Evolutionary conservation across 2,888 invertebrate genomes (phyloP).

Genomic region (Chaetoderma sp.): DNA sequence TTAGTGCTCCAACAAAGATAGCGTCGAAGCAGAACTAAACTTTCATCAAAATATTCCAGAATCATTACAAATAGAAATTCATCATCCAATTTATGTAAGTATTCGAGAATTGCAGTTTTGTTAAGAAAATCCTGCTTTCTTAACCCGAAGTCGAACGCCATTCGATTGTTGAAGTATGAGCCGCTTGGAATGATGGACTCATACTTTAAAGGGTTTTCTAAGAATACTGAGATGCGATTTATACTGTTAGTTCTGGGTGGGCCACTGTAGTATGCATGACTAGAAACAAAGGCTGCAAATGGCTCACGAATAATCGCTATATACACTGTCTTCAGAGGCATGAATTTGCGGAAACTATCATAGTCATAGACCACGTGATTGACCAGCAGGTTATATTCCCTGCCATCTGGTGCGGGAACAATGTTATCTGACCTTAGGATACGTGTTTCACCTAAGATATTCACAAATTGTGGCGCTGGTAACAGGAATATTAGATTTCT

Average conservation of each 20-base stretch:
- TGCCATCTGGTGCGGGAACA: constrained; percentile 31
- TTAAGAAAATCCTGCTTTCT: background rate
- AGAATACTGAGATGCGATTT: constrained; percentile 31
- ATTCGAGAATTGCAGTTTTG: background rate
- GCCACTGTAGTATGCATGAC: constrained; percentile 25
- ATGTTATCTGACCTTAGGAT: constrained; percentile 30
- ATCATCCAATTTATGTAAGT: background rate
- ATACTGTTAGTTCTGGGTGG: constrained; percentile 31
- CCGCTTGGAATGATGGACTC: constrained; percentile 29
- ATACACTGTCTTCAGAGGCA: constrained; percentile 41
- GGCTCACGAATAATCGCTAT: constrained; percentile 49
- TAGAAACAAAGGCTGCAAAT: constrained; percentile 39
- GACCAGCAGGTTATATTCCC: constrained; percentile 43
- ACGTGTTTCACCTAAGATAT: background rate
- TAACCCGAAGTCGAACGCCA: constrained; percentile 37
- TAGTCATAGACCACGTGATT: constrained; percentile 47
- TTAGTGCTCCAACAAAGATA: background rate
- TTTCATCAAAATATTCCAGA: background rate
- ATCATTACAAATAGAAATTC: background rate
- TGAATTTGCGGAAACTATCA: constrained; percentile 22
- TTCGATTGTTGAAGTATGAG: constrained; percentile 41
- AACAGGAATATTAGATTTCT: background rate
- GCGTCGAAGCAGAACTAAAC: background rate
- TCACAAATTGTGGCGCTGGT: background rate
- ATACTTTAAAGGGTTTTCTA: constrained; percentile 37